Percentiles rank a stretch among this genome's conserved stretches.
phyloP scores from a whole-genome alignment of 1,140 invertebrate genomes.

The Apis laboriosa region DNA sequence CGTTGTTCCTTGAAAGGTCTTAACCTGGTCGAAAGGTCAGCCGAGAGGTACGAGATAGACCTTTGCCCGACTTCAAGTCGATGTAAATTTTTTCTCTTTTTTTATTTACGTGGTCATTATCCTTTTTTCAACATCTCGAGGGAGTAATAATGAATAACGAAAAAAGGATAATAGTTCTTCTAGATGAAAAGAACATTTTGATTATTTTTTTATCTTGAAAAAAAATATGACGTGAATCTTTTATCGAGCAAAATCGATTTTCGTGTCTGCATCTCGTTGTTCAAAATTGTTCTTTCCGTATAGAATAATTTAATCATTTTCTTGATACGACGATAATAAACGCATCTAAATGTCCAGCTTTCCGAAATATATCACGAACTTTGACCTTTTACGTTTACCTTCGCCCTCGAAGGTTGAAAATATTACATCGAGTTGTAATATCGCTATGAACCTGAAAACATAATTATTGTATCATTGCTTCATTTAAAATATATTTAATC shows the following conservation, averaged over 20 bases:
- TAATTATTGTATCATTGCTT: background rate
- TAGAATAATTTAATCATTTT: no score
- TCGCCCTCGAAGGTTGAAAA: slow-evolving; percentile 30
- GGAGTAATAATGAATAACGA: background rate
- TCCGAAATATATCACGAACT: slow-evolving; percentile 61
- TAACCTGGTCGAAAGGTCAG: slow-evolving; percentile 40
- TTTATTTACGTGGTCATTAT: background rate
- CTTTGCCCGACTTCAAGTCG: background rate
- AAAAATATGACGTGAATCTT: no score
- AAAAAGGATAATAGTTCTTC: no score
- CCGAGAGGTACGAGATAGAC: background rate
- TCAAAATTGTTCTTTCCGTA: no score
- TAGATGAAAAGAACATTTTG: no score
- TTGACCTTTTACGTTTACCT: slow-evolving; percentile 58
- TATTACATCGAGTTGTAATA: slow-evolving; percentile 15
- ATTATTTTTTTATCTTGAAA: no score
- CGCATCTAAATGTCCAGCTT: slow-evolving; percentile 3
- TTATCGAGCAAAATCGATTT: no score
- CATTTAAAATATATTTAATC: background rate
- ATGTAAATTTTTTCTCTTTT: background rate
- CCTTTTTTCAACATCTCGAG: background rate
- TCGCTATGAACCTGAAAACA: background rate
- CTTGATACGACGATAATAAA: slow-evolving; percentile 2
- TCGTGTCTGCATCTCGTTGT: no score
- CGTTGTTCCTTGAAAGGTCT: slow-evolving; percentile 41